Conservation (phyloP, 2,888 invertebrate species). For the Tortrix viridana region DNA sequence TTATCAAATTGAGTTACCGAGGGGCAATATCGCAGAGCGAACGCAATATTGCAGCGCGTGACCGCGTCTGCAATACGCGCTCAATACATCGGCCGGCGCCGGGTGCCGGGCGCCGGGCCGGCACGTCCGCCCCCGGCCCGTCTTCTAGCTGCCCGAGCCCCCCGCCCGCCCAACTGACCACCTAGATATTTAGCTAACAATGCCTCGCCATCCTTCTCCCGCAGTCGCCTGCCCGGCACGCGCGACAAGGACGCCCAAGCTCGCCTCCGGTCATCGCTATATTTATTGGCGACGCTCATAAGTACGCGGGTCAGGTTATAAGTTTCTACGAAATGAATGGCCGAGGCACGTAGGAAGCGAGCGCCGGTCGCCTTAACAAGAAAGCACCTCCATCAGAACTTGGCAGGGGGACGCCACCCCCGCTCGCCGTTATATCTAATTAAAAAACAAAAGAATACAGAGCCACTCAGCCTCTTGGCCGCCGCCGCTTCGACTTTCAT, state of each 20-base stretch:
- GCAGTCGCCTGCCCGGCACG: slow-evolving; percentile 47
- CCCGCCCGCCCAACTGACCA: slow-evolving; percentile 72
- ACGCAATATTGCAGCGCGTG: slow-evolving; percentile 85
- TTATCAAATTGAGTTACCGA: slow-evolving; percentile 83
- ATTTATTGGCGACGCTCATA: slow-evolving; percentile 85
- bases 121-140: slow-evolving; percentile 75
- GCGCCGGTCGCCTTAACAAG: slow-evolving; percentile 72
- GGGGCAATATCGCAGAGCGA: slow-evolving; percentile 82
- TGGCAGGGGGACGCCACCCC: slow-evolving; percentile 68
- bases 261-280: slow-evolving; percentile 81
- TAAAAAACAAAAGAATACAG: slow-evolving; percentile 84
- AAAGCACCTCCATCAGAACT: slow-evolving; percentile 79
- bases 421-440: slow-evolving; percentile 76
- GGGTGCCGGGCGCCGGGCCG: slow-evolving; percentile 78
- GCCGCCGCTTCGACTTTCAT: slow-evolving; percentile 68
- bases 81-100: slow-evolving; percentile 84
- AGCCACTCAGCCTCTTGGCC: slow-evolving; percentile 78
- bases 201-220: slow-evolving; percentile 75
- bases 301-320: slow-evolving; percentile 84
- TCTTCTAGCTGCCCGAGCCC: slow-evolving; percentile 42
- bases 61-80: slow-evolving; percentile 84
- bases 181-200: slow-evolving; percentile 84
- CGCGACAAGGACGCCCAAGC: slow-evolving; percentile 67
- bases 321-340: slow-evolving; percentile 83
- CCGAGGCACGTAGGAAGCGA: slow-evolving; percentile 81